phyloP scores from a whole-genome alignment of 2,113 vertebrate genomes.

The Atrichornis clamosus region DNA sequence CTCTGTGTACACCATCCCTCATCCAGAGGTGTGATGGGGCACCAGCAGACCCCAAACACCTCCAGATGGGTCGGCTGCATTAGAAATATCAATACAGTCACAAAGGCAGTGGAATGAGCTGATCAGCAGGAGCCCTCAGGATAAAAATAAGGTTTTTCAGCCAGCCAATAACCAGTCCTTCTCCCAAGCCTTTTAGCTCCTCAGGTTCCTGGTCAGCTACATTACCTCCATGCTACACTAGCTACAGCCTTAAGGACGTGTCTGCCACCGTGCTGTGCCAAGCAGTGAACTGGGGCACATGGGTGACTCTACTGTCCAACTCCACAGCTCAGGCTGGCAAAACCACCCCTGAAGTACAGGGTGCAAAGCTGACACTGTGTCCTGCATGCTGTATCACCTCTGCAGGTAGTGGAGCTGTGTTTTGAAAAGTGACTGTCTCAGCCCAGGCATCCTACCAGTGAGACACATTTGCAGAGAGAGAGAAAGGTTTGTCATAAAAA shows the following conservation, averaged over 20 bases:
- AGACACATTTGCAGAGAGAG: not conserved
- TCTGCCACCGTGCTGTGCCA: not conserved
- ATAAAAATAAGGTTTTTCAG: not conserved
- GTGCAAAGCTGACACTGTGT: not conserved
- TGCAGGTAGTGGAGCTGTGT: not conserved
- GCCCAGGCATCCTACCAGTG: not conserved
- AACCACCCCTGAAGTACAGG: not conserved
- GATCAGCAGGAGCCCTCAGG: not conserved
- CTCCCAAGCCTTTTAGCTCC: not conserved
- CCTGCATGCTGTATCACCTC: not conserved
- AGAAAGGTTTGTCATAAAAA: not conserved
- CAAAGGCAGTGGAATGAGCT: not conserved
- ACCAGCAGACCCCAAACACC: not conserved
- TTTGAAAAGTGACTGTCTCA: not conserved
- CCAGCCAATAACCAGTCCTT: not conserved
- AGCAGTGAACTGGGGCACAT: not conserved
- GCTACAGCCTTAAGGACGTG: not conserved
- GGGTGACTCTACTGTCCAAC: not conserved
- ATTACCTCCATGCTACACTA: not conserved
- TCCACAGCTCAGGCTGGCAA: not conserved
- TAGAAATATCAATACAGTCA: not conserved
- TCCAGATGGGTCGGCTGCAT: not conserved
- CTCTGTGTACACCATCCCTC: not conserved
- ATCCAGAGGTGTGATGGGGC: fast-evolving
- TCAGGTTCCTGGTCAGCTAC: not conserved